Evolutionary conservation across 2,113 vertebrate species (phyloP), one percentile per base, ranked within the genome.

Genomic region (Nicator chloris): DNA sequence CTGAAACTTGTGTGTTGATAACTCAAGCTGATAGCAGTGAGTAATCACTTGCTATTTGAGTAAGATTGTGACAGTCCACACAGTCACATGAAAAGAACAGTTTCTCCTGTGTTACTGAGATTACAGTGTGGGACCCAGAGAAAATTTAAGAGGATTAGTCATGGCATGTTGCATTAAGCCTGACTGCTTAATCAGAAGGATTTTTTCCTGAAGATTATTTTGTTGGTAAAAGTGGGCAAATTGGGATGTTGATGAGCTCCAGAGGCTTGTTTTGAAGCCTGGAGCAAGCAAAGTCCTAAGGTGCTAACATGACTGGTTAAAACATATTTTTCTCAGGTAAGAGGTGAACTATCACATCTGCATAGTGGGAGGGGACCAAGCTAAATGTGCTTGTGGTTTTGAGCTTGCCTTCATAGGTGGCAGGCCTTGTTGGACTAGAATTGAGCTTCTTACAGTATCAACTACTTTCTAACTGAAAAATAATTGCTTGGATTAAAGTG

Each of bases 171-270:
- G 56, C 23, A 31, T 83, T 95, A 95, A 96, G 65, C 63, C 71
- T 88, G 76, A 82, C 86, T 95, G 57, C 72, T 95, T 96, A 95
- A 86, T 93, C 82, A 61, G 47, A 83, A 66, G 61, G 72, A 49
- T n/a, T 87, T 85, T 94, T 89, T 47, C 42, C 45, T 73, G 45
- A 92, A 95, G 84, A 92, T 86, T 92, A 83, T 93, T 94, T 90
- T 65, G 27, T 71, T 93, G 76, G 72, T 39, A 68, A 88, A 95
- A 84, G 33, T 64, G 77, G 53, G 31, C 83, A 94, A 94, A 82
- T 61, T 2, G 0, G 28, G n/a, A 5, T 78, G 61, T 61, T 90
- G 51, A 44, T 88, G 61, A 73, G 33, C 11, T 94, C 20, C 47
- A 60, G 45, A 49, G 57, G 24, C 23, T 39, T 88, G 20, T 20